These are phyloP conservation scores for Thaumetopoea pityocampa DNA, from an alignment of 1,140 invertebrate genomes.

Conservation along the genomic window DNA sequence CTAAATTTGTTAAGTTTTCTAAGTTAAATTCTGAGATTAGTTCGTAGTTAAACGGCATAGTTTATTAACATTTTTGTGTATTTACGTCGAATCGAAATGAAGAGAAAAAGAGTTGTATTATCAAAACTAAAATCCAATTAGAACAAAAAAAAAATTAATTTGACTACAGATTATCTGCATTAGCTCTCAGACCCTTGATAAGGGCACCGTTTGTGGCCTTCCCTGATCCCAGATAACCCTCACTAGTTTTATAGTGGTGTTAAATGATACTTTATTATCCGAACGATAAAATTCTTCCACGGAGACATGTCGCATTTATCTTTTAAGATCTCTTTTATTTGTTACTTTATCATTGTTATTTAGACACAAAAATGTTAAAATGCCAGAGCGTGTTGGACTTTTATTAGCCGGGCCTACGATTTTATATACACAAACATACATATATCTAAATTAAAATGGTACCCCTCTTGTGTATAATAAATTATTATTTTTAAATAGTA, in stretches of 20 bases:
- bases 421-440: no score
- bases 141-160: slow-evolving; percentile 3
- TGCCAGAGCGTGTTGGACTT: slow-evolving; percentile 24
- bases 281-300: slow-evolving; percentile 42
- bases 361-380: slow-evolving; percentile 62
- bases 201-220: slow-evolving; percentile 29
- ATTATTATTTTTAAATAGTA: no score
- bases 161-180: slow-evolving; percentile 7
- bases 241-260: slow-evolving; percentile 45
- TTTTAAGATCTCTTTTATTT: slow-evolving; percentile 60
- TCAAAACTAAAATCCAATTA: no score
- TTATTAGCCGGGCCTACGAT: no score
- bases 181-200: slow-evolving; percentile 21
- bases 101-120: no score
- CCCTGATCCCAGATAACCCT: slow-evolving; percentile 41
- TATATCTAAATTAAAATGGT: no score
- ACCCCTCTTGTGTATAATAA: no score
- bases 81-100: no score
- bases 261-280: slow-evolving; percentile 61
- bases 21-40: no score
- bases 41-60: no score
- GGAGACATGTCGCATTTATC: slow-evolving; percentile 48
- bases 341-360: slow-evolving; percentile 67
- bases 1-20: no score
- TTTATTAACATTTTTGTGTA: no score